Conservation (phyloP, 2,797 vertebrate species). For the Crax fasciolata region DNA sequence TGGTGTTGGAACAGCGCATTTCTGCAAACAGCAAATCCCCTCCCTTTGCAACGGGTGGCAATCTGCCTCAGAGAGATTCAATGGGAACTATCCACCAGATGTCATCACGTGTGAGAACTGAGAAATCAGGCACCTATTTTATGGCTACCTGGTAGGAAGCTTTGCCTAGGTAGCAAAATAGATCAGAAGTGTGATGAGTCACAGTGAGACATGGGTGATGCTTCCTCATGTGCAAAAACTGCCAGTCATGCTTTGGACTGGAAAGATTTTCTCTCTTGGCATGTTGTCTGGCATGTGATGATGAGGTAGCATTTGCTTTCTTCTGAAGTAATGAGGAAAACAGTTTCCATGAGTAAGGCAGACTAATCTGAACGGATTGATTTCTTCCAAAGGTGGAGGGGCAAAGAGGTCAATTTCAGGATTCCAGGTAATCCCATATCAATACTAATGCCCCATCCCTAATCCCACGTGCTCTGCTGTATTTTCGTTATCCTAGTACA, state of each 20-base stretch:
- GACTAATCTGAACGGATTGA: background rate
- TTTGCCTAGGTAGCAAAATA: conserved; percentile 8
- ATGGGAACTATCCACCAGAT: background rate
- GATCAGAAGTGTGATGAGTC: conserved; percentile 32
- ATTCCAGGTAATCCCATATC: background rate
- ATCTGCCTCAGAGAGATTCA: background rate
- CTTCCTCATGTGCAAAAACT: conserved; percentile 30
- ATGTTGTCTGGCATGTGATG: conserved; percentile 48
- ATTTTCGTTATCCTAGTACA: background rate
- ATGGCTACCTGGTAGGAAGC: background rate
- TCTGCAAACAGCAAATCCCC: background rate
- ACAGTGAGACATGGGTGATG: background rate
- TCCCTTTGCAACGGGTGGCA: background rate
- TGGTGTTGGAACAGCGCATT: background rate
- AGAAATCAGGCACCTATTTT: conserved; percentile 15
- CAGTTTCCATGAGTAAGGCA: conserved; percentile 18
- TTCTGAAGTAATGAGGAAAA: background rate
- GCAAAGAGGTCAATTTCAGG: background rate
- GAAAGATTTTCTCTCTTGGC: background rate
- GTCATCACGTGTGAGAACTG: background rate
- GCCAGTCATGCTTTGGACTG: conserved; percentile 23
- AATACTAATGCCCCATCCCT: background rate
- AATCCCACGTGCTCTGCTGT: background rate
- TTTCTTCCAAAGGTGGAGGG: background rate
- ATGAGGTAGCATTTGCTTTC: conserved; percentile 20